Evolutionary conservation across 2,113 vertebrate genomes (phyloP).

Genomic region (Thryonomys swinderianus): DNA sequence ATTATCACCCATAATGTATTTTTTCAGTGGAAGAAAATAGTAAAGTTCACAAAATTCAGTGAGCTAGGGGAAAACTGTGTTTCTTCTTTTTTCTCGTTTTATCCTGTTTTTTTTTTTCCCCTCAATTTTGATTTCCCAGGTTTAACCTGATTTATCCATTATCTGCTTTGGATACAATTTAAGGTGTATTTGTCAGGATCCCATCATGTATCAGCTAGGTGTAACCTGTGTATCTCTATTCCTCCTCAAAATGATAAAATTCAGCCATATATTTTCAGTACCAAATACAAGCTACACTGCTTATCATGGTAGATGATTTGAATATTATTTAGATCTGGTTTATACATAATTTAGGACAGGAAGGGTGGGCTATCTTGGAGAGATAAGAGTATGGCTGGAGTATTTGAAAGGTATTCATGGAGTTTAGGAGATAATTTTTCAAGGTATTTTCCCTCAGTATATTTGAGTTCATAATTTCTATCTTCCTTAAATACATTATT

Average conservation of each 20-base stretch:
- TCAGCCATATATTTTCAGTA: neutral
- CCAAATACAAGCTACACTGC: neutral
- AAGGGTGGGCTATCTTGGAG: neutral
- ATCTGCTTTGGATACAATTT: slow-evolving; percentile 19
- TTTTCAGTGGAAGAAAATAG: slow-evolving; percentile 39
- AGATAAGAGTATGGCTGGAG: neutral
- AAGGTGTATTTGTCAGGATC: neutral
- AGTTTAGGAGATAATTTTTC: slow-evolving; percentile 47
- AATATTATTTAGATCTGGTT: too few species aligned
- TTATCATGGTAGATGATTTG: too few species aligned
- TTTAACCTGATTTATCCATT: neutral
- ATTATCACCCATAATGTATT: neutral
- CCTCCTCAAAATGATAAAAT: neutral
- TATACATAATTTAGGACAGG: neutral
- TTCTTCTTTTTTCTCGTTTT: slow-evolving; percentile 37
- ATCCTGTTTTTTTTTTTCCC: slow-evolving; percentile 17
- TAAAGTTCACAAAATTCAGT: neutral
- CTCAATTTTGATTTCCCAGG: slow-evolving; percentile 59
- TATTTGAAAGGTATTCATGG: slow-evolving; percentile 24
- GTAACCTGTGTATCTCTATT: neutral
- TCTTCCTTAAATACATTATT: slow-evolving; percentile 24
- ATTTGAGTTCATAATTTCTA: slow-evolving; percentile 19
- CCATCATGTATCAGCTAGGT: neutral
- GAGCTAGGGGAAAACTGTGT: neutral
- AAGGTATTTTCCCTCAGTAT: neutral